Evolutionary conservation across 2,888 invertebrate species (phyloP), one percentile per base, ranked within the genome.

Genomic region (Lottia gigantea): DNA sequence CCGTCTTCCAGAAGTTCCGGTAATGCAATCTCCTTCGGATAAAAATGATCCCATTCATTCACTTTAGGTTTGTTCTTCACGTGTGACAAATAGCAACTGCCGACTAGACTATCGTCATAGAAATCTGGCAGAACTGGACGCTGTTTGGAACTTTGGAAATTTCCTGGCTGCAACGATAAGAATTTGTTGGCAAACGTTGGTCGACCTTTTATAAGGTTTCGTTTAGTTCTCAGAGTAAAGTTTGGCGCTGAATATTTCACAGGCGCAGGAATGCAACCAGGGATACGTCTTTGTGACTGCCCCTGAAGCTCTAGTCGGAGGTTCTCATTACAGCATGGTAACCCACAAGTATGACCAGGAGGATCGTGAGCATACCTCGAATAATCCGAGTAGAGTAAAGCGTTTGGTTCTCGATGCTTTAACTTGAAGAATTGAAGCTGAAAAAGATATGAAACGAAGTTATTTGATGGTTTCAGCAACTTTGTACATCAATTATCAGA

Each of bases 321-420:
- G 71, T 82, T 81, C 31, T 79, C 78, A 66, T 77, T 79, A 67
- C 85, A 85, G 71, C 85, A 85, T 0, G 85, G 85, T 25, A 85
- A 80, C 1, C 85, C 82, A 68, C 84, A 84, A 8, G 83, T 85
- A 72, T 85, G 84, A 3, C 85, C 85, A 0, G 85, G 85, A 1
- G 85, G 85, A 68, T 81, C 76, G 70, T 85, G 85, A 55, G 82
- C 79, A 70, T 82, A 85, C 15, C 79, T 80, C 0, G 78, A 75
- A 25, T 75, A 70, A 31, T 82, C 79, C 0, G 78, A 79, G 62
- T 79, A 77, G 40, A 71, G 61, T n/a, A 70, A 71, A 47, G 70
- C 71, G 14, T 71, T 71, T 12, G 47, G 70, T 14, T 64, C 63
- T 67, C 66, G 68, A 46, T 70, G 62, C n/a, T 68, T 72, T 31